phyloP scores from a whole-genome alignment of 2,888 invertebrate species.

The Xylota segnis region DNA sequence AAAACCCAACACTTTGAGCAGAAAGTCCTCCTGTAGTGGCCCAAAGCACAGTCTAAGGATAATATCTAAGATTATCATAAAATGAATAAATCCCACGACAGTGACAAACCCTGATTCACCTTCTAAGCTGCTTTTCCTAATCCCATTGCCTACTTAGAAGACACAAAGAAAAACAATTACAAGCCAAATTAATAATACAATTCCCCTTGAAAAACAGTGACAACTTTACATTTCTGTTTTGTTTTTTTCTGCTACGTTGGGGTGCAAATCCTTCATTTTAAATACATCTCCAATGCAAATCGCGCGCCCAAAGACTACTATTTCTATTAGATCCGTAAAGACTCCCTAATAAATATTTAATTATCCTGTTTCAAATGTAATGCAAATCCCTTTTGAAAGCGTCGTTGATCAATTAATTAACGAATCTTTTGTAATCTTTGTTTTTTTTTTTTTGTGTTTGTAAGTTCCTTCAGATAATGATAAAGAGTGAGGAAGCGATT shows the following conservation, averaged over 20 bases:
- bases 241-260: conserved; percentile 5
- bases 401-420: conserved; percentile 77
- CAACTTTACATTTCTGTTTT: conserved; percentile 32
- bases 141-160: conserved; percentile 30
- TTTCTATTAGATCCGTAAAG: conserved; percentile 51
- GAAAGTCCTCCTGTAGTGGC: not conserved
- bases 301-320: conserved; percentile 31
- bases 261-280: conserved; percentile 59
- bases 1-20: no score
- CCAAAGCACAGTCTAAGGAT: no score
- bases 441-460: conserved; percentile 27
- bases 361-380: conserved; percentile 77
- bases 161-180: conserved; percentile 38
- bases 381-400: conserved; percentile 77
- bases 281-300: conserved; percentile 58
- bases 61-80: not conserved
- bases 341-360: conserved; percentile 79
- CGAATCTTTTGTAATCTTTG: conserved; percentile 75
- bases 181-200: conserved; percentile 60
- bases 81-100: no score
- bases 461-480: conserved; percentile 16
- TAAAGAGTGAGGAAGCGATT: conserved; percentile 21
- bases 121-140: conserved; percentile 35
- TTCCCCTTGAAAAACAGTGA: conserved; percentile 27
- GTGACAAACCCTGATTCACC: not conserved